phyloP scores from a whole-genome alignment of 92 coral and sea anemone species.

The Montipora capitata region DNA sequence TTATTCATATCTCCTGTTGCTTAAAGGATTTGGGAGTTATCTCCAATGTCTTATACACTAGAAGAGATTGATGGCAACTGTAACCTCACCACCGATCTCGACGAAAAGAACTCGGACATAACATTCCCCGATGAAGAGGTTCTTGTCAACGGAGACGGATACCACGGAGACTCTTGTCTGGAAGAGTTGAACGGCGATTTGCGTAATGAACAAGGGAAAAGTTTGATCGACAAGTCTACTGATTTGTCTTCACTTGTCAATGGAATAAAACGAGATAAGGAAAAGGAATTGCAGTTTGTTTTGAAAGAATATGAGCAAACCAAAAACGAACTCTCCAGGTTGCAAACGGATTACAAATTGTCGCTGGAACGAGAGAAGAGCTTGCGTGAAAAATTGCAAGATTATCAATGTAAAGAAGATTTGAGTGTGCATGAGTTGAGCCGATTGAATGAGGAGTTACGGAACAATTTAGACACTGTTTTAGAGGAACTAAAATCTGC shows the following conservation, averaged over 20 bases:
- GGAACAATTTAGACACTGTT: slow-evolving; percentile 79
- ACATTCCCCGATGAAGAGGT: slow-evolving; percentile 18
- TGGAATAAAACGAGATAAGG: slow-evolving; percentile 79
- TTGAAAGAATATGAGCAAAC: slow-evolving; percentile 82
- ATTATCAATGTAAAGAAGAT: slow-evolving; percentile 78
- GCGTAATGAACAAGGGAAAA: slow-evolving; percentile 1
- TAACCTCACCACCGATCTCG: slow-evolving; percentile 47
- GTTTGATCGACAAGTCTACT: background rate
- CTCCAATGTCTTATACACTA: slow-evolving; percentile 56
- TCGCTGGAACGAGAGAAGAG: slow-evolving; percentile 87
- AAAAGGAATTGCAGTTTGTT: slow-evolving; percentile 74
- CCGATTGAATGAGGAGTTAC: slow-evolving; percentile 88
- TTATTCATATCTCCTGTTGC: slow-evolving; percentile 14
- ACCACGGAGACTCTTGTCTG: background rate
- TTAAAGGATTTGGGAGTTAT: slow-evolving; percentile 19
- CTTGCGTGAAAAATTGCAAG: slow-evolving; percentile 83
- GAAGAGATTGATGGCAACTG: slow-evolving; percentile 51
- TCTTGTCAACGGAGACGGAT: slow-evolving; percentile 25
- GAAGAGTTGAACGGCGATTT: slow-evolving; percentile 40
- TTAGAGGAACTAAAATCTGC: slow-evolving; percentile 79
- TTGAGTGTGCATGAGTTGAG: slow-evolving; percentile 81
- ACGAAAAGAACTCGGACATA: slow-evolving; percentile 31
- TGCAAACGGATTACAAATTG: slow-evolving; percentile 80
- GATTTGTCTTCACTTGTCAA: slow-evolving; percentile 44
- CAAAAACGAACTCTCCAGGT: slow-evolving; percentile 78